Evolutionary conservation across 2,113 vertebrate species (phyloP).

Genomic region (Myiagra hebetior): DNA sequence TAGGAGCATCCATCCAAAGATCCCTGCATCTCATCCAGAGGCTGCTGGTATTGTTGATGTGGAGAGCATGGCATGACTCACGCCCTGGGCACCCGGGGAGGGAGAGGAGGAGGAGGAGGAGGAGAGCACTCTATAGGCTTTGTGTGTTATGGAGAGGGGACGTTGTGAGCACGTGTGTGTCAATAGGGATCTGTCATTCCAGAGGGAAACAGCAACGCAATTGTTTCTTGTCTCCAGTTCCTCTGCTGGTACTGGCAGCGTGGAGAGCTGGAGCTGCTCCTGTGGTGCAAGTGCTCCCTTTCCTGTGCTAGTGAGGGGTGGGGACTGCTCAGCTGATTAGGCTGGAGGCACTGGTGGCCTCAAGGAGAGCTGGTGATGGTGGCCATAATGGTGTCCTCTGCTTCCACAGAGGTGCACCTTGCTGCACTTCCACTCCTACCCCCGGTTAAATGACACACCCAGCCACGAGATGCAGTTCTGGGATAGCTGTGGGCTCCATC

Average conservation of each 20-base stretch:
- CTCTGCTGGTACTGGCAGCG: background rate
- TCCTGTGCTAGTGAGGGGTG: rapidly evolving
- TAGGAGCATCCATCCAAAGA: background rate
- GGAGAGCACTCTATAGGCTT: background rate
- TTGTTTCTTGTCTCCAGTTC: background rate
- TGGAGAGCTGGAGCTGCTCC: background rate
- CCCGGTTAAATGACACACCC: background rate
- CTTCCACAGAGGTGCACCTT: background rate
- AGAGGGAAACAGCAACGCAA: background rate
- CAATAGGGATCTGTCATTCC: background rate
- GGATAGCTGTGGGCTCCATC: background rate
- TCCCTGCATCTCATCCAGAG: background rate
- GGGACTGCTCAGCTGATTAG: rapidly evolving
- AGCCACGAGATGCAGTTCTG: background rate
- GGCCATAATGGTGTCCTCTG: background rate
- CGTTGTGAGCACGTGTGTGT: background rate
- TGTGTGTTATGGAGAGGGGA: background rate
- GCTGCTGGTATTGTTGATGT: background rate
- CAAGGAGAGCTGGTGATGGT: background rate
- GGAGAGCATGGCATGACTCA: background rate
- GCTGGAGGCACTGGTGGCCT: background rate
- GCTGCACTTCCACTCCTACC: background rate
- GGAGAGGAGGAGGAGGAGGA: background rate
- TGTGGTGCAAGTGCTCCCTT: background rate
- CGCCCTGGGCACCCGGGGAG: rapidly evolving